Base-by-base conservation (phyloP, 2,888 invertebrate genomes). In the Hirtodrosophila trivittata region DNA sequence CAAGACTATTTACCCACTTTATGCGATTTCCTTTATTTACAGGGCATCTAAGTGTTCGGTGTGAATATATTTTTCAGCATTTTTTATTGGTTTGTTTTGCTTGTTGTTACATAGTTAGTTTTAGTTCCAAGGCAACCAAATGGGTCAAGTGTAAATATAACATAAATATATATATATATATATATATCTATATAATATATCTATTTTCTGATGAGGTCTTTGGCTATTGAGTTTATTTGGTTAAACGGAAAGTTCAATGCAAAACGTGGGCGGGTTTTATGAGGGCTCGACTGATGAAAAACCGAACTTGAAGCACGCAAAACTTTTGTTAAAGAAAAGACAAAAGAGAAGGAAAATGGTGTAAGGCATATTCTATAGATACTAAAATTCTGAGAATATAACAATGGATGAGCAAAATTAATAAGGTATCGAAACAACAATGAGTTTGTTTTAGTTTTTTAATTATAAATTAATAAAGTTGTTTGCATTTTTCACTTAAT, bases 131-230 rank as follows among this genome's bases (percentile, higher is more conserved):
- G 68, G 60, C 47, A 71, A 60, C 38, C 63, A 82, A 85, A 64
- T 75, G 72, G 78, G 86, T 85, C 78, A 85, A 78, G 83, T 69
- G 66, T 72, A 52, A 75, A 72, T 60, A 65, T 49, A 54, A 33
- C 28, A n/a, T 13, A 10, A 10, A 25, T 25, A 25, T 41, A 8
- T 41, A 12, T 41, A 7, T 38, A 21, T 38, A n/a, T 38, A 38
- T 38, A 7, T 38, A 38, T 18, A 16, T 14, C 4, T 38, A 13
- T 37, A 37, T 37, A 10, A 37, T 30, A 30, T 30, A 30, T 70
- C 39, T 50, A 66, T 49, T 14, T 56, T 46, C 39, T 32, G 38
- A 13, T 32, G 43, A 10, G 32, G 32, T 55, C 55, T 56, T 37
- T 42, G 45, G 47, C 52, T 21, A 28, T n/a, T 33, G 28, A 45